Conservation (phyloP, 2,797 vertebrate species). For the Characodon lateralis region DNA sequence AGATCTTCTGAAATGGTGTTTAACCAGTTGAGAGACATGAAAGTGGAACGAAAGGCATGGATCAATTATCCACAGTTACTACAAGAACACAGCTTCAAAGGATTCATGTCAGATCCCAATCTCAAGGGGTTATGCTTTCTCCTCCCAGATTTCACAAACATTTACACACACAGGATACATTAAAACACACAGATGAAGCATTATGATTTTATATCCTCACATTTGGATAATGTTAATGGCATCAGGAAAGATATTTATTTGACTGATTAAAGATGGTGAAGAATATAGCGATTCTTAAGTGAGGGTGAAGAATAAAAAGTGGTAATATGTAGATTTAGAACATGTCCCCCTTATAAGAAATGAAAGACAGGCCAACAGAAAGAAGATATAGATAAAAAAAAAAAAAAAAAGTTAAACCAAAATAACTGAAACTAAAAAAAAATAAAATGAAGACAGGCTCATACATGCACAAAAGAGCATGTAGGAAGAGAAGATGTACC, state of each 20-base stretch:
- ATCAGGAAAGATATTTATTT: slow-evolving; percentile 36
- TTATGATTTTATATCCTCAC: slow-evolving; percentile 10
- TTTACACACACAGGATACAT: slow-evolving; percentile 24
- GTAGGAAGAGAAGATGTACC: slow-evolving; percentile 4
- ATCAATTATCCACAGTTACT: slow-evolving; percentile 78
- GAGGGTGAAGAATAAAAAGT: slow-evolving; percentile 36
- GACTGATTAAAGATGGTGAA: slow-evolving; percentile 55
- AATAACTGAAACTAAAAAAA: background rate
- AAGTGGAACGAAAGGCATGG: slow-evolving; percentile 67
- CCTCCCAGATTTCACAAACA: slow-evolving; percentile 63
- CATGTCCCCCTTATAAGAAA: slow-evolving; percentile 54
- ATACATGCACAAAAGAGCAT: slow-evolving; percentile 7
- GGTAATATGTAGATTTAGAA: slow-evolving; percentile 37
- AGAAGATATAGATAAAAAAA: background rate
- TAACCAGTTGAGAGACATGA: slow-evolving; percentile 43
- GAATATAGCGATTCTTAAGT: slow-evolving; percentile 27
- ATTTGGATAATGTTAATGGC: slow-evolving; percentile 37
- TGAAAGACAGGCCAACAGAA: slow-evolving; percentile 2
- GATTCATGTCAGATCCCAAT: slow-evolving; percentile 64
- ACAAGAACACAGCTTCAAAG: slow-evolving; percentile 75
- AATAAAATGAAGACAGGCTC: background rate
- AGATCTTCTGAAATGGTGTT: slow-evolving; percentile 48
- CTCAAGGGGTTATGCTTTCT: slow-evolving; percentile 64
- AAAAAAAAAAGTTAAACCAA: background rate
- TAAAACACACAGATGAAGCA: slow-evolving; percentile 23